phyloP scores from a whole-genome alignment of 64 coral and sea anemone species.

The Astreopora myriophthalma region DNA sequence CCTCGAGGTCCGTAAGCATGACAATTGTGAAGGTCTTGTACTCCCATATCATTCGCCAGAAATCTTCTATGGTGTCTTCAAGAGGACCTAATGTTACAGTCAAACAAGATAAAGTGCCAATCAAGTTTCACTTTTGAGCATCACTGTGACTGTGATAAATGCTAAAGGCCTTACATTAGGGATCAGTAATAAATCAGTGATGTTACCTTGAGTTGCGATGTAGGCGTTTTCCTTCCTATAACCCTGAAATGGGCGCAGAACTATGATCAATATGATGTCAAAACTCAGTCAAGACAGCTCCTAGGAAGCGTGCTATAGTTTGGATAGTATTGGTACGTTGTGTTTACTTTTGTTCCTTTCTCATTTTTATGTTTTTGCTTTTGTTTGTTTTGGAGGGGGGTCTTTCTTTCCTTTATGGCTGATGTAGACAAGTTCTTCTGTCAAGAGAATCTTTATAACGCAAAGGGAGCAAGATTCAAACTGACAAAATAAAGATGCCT shows the following conservation, averaged over 20 bases:
- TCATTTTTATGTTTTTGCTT: too few species aligned
- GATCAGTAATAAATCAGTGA: not conserved
- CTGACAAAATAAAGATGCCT: not conserved
- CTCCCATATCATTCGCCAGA: slow-evolving; percentile 99
- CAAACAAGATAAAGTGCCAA: not conserved
- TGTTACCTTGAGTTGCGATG: slow-evolving; percentile 96
- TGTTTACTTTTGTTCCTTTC: too few species aligned
- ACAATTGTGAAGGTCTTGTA: slow-evolving; percentile 92
- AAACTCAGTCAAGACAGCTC: not conserved
- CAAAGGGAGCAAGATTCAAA: too few species aligned
- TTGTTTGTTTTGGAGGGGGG: too few species aligned
- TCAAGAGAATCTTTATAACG: too few species aligned
- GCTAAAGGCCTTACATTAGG: not conserved
- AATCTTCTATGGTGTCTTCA: slow-evolving; percentile 81
- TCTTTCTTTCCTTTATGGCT: too few species aligned
- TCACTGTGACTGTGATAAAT: not conserved
- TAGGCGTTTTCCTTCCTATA: slow-evolving; percentile 97
- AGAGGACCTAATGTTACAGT: slow-evolving; percentile 63
- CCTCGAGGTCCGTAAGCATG: slow-evolving; percentile 95
- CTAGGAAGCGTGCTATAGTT: not conserved
- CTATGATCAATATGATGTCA: not conserved
- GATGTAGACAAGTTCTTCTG: too few species aligned
- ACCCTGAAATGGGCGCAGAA: slow-evolving; percentile 57
- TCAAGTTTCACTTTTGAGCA: not conserved
- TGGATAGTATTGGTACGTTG: too few species aligned